Percentiles rank a stretch among this genome's conserved stretches.
These are phyloP conservation scores for Dermatophagoides farinae DNA, from an alignment of 1,140 invertebrate genomes.

Conservation along the genomic window DNA sequence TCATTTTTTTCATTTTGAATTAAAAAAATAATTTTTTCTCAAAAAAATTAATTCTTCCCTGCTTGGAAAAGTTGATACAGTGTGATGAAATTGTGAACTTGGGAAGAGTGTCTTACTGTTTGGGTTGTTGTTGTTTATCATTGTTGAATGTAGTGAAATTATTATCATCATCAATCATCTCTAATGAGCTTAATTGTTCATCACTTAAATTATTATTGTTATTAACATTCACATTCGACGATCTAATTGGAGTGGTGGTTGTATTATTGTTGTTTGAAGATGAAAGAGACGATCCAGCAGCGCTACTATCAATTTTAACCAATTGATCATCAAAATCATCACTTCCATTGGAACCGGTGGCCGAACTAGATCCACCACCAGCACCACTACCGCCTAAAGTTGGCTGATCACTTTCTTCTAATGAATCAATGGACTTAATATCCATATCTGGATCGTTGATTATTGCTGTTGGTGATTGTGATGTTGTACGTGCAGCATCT, in stretches of 20 bases:
- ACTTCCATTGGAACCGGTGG: background rate
- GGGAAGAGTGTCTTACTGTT: too few species aligned
- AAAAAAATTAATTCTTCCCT: background rate
- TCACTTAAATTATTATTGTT: conserved; percentile 3
- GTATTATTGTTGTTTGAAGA: too few species aligned
- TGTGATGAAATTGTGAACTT: too few species aligned
- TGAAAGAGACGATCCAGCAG: too few species aligned
- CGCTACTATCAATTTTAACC: too few species aligned
- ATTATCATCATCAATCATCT: conserved; percentile 9
- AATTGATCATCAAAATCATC: background rate
- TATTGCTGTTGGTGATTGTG: too few species aligned
- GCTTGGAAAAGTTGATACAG: background rate
- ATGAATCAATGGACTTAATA: conserved; percentile 11
- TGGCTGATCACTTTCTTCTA: background rate
- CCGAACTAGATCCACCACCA: background rate
- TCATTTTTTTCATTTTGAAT: background rate
- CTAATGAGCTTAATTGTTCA: conserved; percentile 8
- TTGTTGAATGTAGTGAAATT: background rate
- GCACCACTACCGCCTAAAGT: too few species aligned
- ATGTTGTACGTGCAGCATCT: background rate
- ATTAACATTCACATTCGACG: background rate
- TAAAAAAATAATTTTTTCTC: background rate
- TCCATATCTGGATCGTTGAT: conserved; percentile 10
- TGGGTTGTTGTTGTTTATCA: background rate
- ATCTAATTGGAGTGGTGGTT: too few species aligned